A percentile compares a stretch with the other conserved stretches of the same genome.
Conservation (phyloP, 1,140 invertebrate genomes). For the Drosophila ercepeae region DNA sequence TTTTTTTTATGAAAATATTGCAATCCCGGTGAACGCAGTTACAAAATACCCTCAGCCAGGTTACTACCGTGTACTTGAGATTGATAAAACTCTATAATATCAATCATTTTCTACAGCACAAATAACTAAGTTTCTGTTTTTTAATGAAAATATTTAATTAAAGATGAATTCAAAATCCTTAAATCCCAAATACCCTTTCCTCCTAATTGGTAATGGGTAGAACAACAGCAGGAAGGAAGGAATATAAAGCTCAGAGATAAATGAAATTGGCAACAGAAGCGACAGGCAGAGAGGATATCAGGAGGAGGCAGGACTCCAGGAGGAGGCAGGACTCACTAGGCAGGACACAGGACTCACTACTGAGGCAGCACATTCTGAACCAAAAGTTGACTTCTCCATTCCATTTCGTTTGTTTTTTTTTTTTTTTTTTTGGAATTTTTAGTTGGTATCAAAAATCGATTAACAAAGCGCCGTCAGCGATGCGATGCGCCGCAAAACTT, state of each 20-base stretch:
- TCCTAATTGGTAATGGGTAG: not conserved
- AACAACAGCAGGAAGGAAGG: slow-evolving; percentile 34
- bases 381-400: slow-evolving; percentile 60
- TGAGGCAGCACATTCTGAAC: slow-evolving; percentile 2
- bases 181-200: not conserved
- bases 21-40: too few relatives aligned
- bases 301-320: not conserved
- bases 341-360: not conserved
- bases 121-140: too few relatives aligned
- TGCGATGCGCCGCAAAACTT: slow-evolving; percentile 52
- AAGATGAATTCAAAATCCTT: too few relatives aligned
- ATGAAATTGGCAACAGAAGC: slow-evolving; percentile 74
- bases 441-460: slow-evolving; percentile 72
- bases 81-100: not conserved
- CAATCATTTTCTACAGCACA: too few relatives aligned
- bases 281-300: slow-evolving; percentile 38
- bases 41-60: too few relatives aligned
- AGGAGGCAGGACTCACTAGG: not conserved
- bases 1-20: too few relatives aligned
- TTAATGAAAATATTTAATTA: too few relatives aligned
- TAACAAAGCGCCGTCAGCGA: slow-evolving; percentile 68
- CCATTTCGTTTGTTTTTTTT: slow-evolving; percentile 22
- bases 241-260: slow-evolving; percentile 74
- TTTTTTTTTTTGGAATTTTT: slow-evolving; percentile 47
- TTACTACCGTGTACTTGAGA: not conserved